phyloP scores from a whole-genome alignment of 1,140 invertebrate species.

The Halesus radiatus region DNA sequence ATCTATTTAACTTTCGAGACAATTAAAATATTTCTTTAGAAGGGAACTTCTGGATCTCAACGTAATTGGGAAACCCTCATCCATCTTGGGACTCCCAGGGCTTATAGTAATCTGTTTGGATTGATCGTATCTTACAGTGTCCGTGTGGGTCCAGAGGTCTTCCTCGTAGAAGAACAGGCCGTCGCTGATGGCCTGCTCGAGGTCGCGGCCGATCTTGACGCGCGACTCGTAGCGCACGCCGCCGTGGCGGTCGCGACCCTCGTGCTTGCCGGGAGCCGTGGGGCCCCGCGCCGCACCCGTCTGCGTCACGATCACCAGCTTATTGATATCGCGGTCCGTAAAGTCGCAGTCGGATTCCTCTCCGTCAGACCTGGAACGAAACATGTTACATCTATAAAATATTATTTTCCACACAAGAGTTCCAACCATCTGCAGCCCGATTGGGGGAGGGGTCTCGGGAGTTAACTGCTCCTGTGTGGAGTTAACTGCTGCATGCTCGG shows the following conservation, averaged over 20 bases:
- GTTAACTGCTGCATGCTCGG: no score
- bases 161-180: slow-evolving; percentile 96
- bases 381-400: no score
- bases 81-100: no score
- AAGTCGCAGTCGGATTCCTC: slow-evolving; percentile 91
- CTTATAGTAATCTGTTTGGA: no score
- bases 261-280: slow-evolving; percentile 88
- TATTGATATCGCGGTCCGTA: slow-evolving; percentile 93
- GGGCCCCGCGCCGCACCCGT: slow-evolving; percentile 74
- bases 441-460: no score
- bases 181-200: slow-evolving; percentile 95
- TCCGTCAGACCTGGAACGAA: slow-evolving; percentile 75
- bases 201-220: slow-evolving; percentile 93
- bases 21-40: no score
- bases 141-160: slow-evolving; percentile 81
- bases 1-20: no score
- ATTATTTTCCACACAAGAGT: no score
- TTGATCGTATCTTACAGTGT: slow-evolving; percentile 59
- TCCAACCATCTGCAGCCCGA: no score
- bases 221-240: slow-evolving; percentile 80
- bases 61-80: no score
- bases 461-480: no score
- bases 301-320: slow-evolving; percentile 96
- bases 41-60: no score
- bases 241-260: slow-evolving; percentile 90